phyloP scores from a whole-genome alignment of 2,797 vertebrate species.

The Meda fulgida region DNA sequence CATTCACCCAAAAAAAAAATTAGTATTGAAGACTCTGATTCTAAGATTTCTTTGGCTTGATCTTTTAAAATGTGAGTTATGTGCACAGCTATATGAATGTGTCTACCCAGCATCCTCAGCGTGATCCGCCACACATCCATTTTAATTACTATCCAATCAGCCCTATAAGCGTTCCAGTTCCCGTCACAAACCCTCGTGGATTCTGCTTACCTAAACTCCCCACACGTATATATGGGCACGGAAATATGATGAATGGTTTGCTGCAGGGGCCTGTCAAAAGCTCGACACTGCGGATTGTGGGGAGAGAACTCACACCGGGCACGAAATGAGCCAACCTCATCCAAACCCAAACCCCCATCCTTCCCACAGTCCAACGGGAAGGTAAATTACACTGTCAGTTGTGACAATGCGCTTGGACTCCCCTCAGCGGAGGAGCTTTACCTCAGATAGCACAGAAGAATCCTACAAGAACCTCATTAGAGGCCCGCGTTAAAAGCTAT shows the following conservation, averaged over 20 bases:
- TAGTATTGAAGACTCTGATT: neutral
- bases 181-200: slow-evolving; percentile 28
- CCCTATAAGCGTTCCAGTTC: slow-evolving; percentile 41
- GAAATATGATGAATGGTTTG: slow-evolving; percentile 58
- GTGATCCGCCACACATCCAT: slow-evolving; percentile 35
- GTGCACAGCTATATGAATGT: neutral
- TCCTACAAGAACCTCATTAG: slow-evolving; percentile 62
- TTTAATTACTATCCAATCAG: slow-evolving; percentile 59
- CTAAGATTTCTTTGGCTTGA: neutral
- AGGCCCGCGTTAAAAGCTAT: slow-evolving; percentile 55
- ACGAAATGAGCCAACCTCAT: slow-evolving; percentile 42
- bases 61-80: neutral
- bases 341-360: slow-evolving; percentile 45
- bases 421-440: slow-evolving; percentile 41
- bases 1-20: neutral
- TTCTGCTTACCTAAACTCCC: slow-evolving; percentile 41
- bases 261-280: slow-evolving; percentile 45
- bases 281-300: slow-evolving; percentile 21
- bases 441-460: slow-evolving; percentile 48
- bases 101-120: neutral
- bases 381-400: slow-evolving; percentile 63
- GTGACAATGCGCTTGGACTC: slow-evolving; percentile 53
- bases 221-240: slow-evolving; percentile 23
- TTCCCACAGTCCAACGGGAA: slow-evolving; percentile 48
- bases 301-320: slow-evolving; percentile 37